These are phyloP conservation scores for Rhodophaea formosa DNA, from an alignment of 2,888 invertebrate genomes.

Conservation along the genomic window DNA sequence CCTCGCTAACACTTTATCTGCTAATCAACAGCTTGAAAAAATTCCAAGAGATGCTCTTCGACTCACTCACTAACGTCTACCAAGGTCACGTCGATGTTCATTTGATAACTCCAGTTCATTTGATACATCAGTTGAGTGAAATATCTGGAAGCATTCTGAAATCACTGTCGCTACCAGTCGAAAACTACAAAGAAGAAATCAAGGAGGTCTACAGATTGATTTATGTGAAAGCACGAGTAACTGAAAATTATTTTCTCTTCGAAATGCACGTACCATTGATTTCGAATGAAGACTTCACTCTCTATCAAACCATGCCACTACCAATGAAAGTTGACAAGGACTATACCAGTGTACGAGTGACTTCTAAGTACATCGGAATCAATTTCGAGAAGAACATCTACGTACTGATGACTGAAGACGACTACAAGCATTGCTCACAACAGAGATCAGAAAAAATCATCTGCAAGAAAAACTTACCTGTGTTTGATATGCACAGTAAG, in stretches of 20 bases:
- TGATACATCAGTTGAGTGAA: background rate
- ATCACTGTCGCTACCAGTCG: background rate
- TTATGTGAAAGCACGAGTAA: background rate
- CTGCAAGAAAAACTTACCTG: slow-evolving; percentile 8
- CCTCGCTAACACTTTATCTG: background rate
- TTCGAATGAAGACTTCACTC: background rate
- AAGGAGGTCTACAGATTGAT: too few relatives aligned
- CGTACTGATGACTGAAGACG: too few relatives aligned
- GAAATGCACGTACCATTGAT: background rate
- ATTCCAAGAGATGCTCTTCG: background rate
- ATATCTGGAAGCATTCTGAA: background rate
- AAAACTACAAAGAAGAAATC: background rate
- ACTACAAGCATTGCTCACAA: too few relatives aligned
- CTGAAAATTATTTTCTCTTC: background rate
- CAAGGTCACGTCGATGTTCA: too few relatives aligned
- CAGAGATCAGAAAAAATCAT: too few relatives aligned
- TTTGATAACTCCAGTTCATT: background rate
- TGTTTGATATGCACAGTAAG: slow-evolving; percentile 20
- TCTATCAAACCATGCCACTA: too few relatives aligned
- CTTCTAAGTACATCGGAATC: background rate
- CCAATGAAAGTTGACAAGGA: background rate
- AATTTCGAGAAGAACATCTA: background rate
- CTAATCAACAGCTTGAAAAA: too few relatives aligned
- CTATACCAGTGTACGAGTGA: background rate
- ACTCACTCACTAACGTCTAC: background rate